These are phyloP conservation scores for Ceryle rudis DNA, from an alignment of 2,797 vertebrate species.

Conservation along the genomic window DNA sequence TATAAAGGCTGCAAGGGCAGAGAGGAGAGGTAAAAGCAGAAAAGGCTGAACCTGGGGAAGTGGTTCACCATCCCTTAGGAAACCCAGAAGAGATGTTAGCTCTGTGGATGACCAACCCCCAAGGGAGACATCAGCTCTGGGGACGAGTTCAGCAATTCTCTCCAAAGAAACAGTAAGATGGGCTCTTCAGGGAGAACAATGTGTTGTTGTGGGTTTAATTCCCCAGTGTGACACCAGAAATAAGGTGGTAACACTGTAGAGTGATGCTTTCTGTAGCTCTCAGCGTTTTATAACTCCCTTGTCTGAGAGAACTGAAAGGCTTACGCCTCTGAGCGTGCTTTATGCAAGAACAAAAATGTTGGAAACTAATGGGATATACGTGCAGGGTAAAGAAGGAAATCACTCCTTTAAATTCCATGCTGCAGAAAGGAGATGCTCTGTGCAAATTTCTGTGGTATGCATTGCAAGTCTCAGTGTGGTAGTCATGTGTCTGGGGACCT, in stretches of 20 bases:
- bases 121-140: background rate
- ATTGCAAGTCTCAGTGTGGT: background rate
- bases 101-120: background rate
- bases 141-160: background rate
- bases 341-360: background rate
- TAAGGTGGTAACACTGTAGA: background rate
- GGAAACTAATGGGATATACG: accelerated
- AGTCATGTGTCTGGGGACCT: background rate
- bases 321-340: background rate
- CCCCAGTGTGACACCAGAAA: background rate
- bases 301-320: background rate
- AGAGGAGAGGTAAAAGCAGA: background rate
- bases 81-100: background rate
- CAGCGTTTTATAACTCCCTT: background rate
- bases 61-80: background rate
- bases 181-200: background rate
- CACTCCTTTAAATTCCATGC: background rate
- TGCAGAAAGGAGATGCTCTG: background rate
- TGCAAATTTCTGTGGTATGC: background rate
- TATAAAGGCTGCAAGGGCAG: background rate
- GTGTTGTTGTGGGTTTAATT: background rate
- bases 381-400: background rate
- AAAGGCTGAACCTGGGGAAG: background rate
- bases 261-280: background rate
- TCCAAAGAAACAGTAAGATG: background rate